Evolutionary conservation across 1,140 invertebrate species (phyloP), one percentile per base, ranked within the genome.

Genomic region (Drosophila saltans): DNA sequence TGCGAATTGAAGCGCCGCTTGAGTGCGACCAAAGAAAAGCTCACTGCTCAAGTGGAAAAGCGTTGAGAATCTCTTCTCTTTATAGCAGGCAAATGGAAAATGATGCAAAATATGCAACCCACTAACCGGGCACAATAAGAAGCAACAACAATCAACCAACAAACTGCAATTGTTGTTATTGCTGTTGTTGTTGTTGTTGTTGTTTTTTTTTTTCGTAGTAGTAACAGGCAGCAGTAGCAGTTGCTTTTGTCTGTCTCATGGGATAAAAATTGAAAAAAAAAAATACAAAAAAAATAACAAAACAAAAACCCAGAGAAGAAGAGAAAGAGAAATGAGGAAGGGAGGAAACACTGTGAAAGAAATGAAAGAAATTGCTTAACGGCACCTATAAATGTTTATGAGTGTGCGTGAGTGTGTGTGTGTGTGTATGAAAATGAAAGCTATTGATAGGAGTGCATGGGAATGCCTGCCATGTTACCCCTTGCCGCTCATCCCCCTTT

Each of bases 1-100:
- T 86, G 79, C 69, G 79, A 86, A 74, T 82, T 86, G 79, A 80
- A 75, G 82, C 66, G 72, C 41, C 71, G 71, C 69, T 81, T 63
- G 43, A 85, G 78, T 78, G 81, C 75, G 36, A 59, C 62, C 62
- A 81, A 75, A 84, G 81, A 85, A 85, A 67, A 69, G 70, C 75
- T 70, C 69, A 41, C 52, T 60, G 72, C 65, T 82, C 67, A 67
- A 86, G 79, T 82, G 72, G 66, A 81, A 86, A 79, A 86, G 78
- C 75, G 66, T 52, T 52, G 45, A 52, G 45, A 52, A 52, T 52
- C 45, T 52, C 45, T 45, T 21, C 16, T 41, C 69, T 72, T 68
- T 72, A 36, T 36, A 36, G 33, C 3, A 6, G 33, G 33, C 45
- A 62, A 43, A 36, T 64, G 11, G 43, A 71, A 77, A 78, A 56